Conservation (phyloP, 2,888 invertebrate species). For the Isoperla grammatica region DNA sequence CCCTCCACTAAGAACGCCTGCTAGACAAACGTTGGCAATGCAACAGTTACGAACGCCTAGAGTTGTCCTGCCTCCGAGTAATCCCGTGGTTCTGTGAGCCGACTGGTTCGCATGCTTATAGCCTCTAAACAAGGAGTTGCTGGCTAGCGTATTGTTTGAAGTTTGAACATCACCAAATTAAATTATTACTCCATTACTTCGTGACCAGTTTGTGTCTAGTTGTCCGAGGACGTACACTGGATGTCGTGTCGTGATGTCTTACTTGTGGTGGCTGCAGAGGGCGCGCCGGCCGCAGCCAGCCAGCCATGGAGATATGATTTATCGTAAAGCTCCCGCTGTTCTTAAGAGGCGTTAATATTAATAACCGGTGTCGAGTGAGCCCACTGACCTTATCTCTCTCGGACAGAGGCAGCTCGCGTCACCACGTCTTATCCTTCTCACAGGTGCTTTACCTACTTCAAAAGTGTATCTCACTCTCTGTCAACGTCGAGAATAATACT, state of each 20-base stretch:
- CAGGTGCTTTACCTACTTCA: too few species aligned
- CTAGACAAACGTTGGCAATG: too few species aligned
- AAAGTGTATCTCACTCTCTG: too few species aligned
- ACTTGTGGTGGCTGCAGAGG: slow-evolving; percentile 12
- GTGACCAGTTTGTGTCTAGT: not conserved
- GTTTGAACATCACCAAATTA: not conserved
- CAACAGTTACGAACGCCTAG: too few species aligned
- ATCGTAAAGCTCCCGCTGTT: slow-evolving; percentile 23
- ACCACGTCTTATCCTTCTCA: slow-evolving; percentile 1
- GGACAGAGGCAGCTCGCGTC: slow-evolving; percentile 1
- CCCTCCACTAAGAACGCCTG: too few species aligned
- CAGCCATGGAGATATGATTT: slow-evolving; percentile 22
- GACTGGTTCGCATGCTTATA: too few species aligned
- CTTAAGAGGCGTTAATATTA: slow-evolving; percentile 28
- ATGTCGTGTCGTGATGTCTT: slow-evolving; percentile 18
- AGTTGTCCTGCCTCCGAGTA: too few species aligned
- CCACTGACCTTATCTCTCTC: slow-evolving; percentile 11
- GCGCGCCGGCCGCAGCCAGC: not conserved
- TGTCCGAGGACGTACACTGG: not conserved
- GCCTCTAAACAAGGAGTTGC: too few species aligned
- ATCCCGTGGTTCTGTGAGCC: too few species aligned
- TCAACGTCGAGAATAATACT: too few species aligned
- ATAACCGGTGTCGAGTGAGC: slow-evolving; percentile 26
- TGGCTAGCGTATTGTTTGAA: too few species aligned
- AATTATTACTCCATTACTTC: not conserved